These are phyloP conservation scores for Rhopalosiphum maidis DNA, from an alignment of 1,140 invertebrate genomes.

Conservation along the genomic window DNA sequence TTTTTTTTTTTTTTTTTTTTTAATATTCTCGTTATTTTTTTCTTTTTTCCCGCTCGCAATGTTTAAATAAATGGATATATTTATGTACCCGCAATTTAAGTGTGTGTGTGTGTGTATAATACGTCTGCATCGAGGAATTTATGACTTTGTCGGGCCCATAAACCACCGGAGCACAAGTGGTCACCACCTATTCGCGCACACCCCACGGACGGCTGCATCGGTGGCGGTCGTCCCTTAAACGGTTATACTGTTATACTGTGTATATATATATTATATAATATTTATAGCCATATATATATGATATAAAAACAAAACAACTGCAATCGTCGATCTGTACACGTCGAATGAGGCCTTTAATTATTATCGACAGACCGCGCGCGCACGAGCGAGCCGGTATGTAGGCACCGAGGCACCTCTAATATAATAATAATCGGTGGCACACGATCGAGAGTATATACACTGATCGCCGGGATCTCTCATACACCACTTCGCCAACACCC, in stretches of 20 bases:
- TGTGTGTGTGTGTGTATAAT: background rate
- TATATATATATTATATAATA: constrained; percentile 4
- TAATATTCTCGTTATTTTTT: background rate
- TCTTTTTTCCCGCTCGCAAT: background rate
- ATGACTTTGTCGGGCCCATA: constrained; percentile 38
- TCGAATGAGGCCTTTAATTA: constrained; percentile 44
- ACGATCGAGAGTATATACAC: background rate
- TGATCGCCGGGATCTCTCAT: background rate
- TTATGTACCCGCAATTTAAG: background rate
- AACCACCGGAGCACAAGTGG: constrained; percentile 40
- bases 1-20: background rate
- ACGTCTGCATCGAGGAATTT: constrained; percentile 32
- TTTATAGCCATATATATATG: background rate
- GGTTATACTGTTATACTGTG: background rate
- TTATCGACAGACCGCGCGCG: constrained; percentile 9
- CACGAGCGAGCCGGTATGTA: no score
- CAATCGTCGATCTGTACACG: background rate
- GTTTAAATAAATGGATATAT: constrained; percentile 20
- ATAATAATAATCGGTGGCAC: constrained; percentile 29
- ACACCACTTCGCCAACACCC: background rate
- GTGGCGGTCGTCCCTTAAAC: background rate
- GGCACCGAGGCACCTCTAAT: background rate
- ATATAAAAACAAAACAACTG: background rate
- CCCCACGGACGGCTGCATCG: background rate
- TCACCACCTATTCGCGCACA: background rate